Evolutionary conservation across 2,797 vertebrate species (phyloP).

Genomic region (Characodon lateralis): DNA sequence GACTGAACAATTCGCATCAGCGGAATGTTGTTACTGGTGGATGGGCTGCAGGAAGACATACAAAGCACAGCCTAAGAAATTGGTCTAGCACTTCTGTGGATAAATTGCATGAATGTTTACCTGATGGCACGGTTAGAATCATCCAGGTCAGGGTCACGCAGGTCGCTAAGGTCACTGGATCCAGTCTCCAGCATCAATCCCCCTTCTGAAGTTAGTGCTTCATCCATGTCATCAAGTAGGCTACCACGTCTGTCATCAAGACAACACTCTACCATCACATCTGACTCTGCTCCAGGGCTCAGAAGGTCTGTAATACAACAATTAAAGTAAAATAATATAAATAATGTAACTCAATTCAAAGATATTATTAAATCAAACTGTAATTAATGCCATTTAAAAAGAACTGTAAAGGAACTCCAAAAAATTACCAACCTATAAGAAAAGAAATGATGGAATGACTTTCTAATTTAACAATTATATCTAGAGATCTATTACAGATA

Average conservation of each 20-base stretch:
- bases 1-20: constrained; percentile 97
- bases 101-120: constrained; percentile 63
- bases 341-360: neutral
- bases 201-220: constrained; percentile 84
- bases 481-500: too few relatives aligned
- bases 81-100: neutral
- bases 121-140: constrained; percentile 94
- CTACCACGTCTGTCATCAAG: constrained; percentile 88
- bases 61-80: constrained; percentile 16
- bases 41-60: constrained; percentile 82
- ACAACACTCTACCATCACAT: constrained; percentile 91
- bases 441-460: too few relatives aligned
- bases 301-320: constrained; percentile 83
- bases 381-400: neutral
- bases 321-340: neutral
- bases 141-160: constrained; percentile 90
- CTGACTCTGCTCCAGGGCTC: constrained; percentile 93
- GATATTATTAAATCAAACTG: neutral
- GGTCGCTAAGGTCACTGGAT: constrained; percentile 85
- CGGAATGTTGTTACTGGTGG: constrained; percentile 98
- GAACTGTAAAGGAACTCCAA: neutral
- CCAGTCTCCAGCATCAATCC: constrained; percentile 80
- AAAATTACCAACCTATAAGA: neutral
- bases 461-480: too few relatives aligned
- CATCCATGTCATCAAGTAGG: constrained; percentile 92